A percentile compares a stretch with the other conserved stretches of the same genome.
These are phyloP conservation scores for Pollenia labialis DNA, from an alignment of 2,888 invertebrate genomes.

Conservation along the genomic window DNA sequence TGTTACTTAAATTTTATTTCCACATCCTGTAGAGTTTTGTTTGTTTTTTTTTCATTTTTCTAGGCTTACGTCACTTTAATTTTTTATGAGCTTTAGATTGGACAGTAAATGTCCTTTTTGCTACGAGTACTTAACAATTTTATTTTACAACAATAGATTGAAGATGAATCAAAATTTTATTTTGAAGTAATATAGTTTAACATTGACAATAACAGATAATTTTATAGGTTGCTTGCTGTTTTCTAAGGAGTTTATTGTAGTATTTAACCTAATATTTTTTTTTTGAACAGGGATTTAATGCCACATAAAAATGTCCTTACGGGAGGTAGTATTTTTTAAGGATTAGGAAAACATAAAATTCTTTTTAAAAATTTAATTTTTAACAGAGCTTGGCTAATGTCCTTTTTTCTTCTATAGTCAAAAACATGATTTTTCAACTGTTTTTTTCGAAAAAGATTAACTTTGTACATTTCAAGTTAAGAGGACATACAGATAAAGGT, in stretches of 20 bases:
- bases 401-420: background rate
- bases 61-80: conserved; percentile 71
- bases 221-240: conserved; percentile 47
- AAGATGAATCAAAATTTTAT: conserved; percentile 68
- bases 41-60: background rate
- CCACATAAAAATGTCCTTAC: conserved; percentile 27
- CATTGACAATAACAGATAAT: conserved; percentile 50
- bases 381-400: background rate
- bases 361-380: background rate
- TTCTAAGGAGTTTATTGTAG: conserved; percentile 36
- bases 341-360: conserved; percentile 16
- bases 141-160: conserved; percentile 41
- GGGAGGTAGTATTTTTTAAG: conserved; percentile 15
- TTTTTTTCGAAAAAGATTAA: background rate
- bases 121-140: conserved; percentile 60
- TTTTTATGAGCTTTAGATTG: conserved; percentile 66
- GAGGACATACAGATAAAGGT: too few species aligned
- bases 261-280: conserved; percentile 57
- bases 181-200: conserved; percentile 57
- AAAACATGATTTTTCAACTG: background rate
- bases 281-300: conserved; percentile 3
- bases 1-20: conserved; percentile 65
- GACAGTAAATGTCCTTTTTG: conserved; percentile 1
- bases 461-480: too few species aligned
- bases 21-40: conserved; percentile 57